Evolutionary conservation across 2,113 vertebrate genomes (phyloP).

Genomic region (Vireo altiloquus): DNA sequence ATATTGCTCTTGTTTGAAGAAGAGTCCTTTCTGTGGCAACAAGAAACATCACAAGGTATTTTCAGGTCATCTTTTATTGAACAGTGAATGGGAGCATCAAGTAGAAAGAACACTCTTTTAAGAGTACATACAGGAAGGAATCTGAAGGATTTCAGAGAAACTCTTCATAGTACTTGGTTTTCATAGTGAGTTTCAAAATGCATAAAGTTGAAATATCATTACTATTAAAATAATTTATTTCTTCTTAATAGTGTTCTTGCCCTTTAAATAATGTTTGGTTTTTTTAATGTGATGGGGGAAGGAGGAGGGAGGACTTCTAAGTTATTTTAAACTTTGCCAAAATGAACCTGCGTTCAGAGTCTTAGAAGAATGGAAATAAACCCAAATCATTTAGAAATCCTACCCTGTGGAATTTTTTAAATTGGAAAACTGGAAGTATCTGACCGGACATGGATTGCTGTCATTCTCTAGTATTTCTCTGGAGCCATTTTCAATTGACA

Average conservation of each 20-base stretch:
- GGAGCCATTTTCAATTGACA: background rate
- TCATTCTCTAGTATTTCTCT: background rate
- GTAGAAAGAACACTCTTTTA: background rate
- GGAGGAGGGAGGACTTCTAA: constrained; percentile 54
- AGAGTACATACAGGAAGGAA: background rate
- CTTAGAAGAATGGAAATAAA: constrained; percentile 42
- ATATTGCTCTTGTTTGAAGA: background rate
- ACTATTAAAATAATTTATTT: background rate
- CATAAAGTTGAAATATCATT: background rate
- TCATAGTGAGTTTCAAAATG: background rate
- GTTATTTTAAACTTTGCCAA: constrained; percentile 65
- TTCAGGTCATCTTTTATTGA: background rate
- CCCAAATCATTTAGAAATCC: constrained; percentile 29
- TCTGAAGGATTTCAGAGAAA: background rate
- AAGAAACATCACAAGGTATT: background rate
- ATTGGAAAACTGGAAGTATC: background rate
- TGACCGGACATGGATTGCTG: background rate
- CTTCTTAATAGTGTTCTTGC: constrained; percentile 44
- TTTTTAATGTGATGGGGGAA: constrained; percentile 49
- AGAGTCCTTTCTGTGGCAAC: background rate
- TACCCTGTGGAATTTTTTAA: background rate
- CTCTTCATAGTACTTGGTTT: background rate
- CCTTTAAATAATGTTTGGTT: constrained; percentile 48
- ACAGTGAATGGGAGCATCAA: background rate
- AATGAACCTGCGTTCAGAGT: constrained; percentile 54